These are phyloP conservation scores for Petrolisthes manimaculis DNA, from an alignment of 2,888 invertebrate species.

Conservation along the genomic window DNA sequence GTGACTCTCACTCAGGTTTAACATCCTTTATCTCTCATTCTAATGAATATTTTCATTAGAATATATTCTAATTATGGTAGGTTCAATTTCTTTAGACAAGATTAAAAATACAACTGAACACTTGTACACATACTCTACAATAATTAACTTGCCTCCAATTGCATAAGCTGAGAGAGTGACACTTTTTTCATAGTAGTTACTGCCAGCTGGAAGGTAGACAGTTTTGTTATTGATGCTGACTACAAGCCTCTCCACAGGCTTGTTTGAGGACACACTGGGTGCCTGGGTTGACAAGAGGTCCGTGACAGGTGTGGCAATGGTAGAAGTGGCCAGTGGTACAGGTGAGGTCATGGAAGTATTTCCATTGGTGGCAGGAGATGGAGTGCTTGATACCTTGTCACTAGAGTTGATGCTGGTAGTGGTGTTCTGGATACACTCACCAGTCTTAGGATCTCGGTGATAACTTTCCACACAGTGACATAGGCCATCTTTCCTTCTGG, in stretches of 20 bases:
- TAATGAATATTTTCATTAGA: background rate
- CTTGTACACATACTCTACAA: background rate
- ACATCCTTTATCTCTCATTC: background rate
- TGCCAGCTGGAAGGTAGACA: constrained; percentile 41
- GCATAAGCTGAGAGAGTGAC: constrained; percentile 64
- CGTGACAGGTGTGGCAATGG: background rate
- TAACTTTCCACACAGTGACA: constrained; percentile 45
- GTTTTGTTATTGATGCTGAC: constrained; percentile 63
- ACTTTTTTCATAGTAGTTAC: constrained; percentile 44
- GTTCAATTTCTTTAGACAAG: background rate
- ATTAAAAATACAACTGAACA: too few species aligned
- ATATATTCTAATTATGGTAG: background rate
- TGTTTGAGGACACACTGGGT: constrained; percentile 1
- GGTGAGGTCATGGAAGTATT: background rate
- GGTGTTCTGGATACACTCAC: constrained; percentile 16
- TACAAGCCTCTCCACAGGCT: constrained; percentile 46
- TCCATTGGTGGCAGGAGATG: background rate
- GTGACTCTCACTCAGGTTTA: background rate
- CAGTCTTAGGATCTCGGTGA: background rate
- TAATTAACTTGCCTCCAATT: constrained; percentile 60
- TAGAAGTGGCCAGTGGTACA: background rate
- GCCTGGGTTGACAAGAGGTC: constrained; percentile 3
- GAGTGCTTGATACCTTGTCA: background rate
- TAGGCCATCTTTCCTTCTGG: constrained; percentile 49
- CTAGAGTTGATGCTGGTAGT: background rate